Evolutionary conservation across 2,797 vertebrate genomes (phyloP).

Genomic region (Erithacus rubecula): DNA sequence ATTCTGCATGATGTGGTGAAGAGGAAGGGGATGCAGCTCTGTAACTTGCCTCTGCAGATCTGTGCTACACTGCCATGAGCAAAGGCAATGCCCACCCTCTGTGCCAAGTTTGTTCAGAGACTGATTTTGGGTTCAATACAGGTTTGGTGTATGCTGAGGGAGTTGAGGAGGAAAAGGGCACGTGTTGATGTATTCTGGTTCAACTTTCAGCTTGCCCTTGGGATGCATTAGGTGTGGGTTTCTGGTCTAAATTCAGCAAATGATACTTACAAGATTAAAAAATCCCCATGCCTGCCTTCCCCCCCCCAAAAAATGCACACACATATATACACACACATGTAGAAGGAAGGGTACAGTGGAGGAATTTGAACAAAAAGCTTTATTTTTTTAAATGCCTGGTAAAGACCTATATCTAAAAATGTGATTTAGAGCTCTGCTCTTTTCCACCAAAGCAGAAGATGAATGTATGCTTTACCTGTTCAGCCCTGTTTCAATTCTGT

Average conservation of each 20-base stretch:
- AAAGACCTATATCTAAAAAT: neutral
- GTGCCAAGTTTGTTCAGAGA: neutral
- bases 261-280: neutral
- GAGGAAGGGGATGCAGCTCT: neutral
- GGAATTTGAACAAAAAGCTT: neutral
- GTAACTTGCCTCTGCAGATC: neutral
- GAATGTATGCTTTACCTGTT: neutral
- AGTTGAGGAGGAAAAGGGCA: neutral
- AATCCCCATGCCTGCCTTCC: fast-evolving
- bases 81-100: neutral
- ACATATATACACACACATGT: fast-evolving
- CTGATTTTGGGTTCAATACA: neutral
- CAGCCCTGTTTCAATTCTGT: neutral
- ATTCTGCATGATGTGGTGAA: neutral
- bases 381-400: fast-evolving
- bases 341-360: neutral
- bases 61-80: fast-evolving
- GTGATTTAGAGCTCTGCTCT: neutral
- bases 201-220: neutral
- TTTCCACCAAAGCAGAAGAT: neutral
- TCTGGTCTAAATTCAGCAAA: neutral
- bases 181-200: neutral
- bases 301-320: neutral
- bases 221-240: neutral
- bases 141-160: neutral